Evolutionary conservation across 2,113 vertebrate species (phyloP), one percentile per base, ranked within the genome.

Genomic region (Smithornis capensis): DNA sequence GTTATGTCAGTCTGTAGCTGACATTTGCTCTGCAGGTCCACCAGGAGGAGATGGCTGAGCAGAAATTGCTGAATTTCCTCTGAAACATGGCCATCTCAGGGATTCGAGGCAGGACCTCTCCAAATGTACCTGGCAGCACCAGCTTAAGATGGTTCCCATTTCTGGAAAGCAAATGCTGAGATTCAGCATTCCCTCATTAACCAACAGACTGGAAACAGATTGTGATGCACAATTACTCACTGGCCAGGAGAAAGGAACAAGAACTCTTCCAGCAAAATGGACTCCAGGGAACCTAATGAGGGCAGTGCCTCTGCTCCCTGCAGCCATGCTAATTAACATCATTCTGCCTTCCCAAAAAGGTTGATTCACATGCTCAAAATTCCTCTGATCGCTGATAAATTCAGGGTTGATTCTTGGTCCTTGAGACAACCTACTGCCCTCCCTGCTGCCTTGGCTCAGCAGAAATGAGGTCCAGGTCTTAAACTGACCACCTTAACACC

Each of bases 61-160:
- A 75, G 65, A 68, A 81, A 65, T 57, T 27, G 37, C 62, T 69
- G 12, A 0, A 24, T 40, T 45, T 57, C 35, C 50, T 73, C 73
- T 29, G 9, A 80, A 87, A 69, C 0, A 0, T 15, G 64, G 55
- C 4, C 11, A 8, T 2, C 74, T 60, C 14, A 55, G 45, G 24
- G 4, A 52, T 25, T 19, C 0, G 0, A 49, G 6, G 45, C 27
- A 90, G 29, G 11, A 37, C 16, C 12, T 62, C 37, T 90, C 52
- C 40, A 82, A 68, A 75, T 12, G 13, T 33, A 44, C 17, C 37
- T 45, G 35, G 52, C 62, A 91, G 40, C n/a, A 10, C 47, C 9
- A 31, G 22, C 13, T 53, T 73, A 67, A 85, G 49, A 49, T 22
- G 23, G 14, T 35, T 63, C 10, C 44, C 29, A 9, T 19, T 40